A percentile compares a stretch with the other conserved stretches of the same genome.
Conservation (phyloP, 1,140 invertebrate species). For the Mizuhopecten yessoensis region DNA sequence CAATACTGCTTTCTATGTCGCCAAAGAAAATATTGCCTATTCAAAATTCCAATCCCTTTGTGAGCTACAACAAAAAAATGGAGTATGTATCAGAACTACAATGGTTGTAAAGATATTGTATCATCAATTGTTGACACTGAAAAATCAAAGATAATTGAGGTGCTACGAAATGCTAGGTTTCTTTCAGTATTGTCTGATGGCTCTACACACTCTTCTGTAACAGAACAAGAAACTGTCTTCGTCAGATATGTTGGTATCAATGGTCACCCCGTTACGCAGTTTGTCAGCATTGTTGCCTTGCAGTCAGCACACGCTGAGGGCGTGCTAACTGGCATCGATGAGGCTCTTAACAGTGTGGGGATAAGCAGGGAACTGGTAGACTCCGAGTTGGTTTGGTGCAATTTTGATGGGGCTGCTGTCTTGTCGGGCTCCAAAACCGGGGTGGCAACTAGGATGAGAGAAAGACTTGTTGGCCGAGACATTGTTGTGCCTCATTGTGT, state of each 20-base stretch:
- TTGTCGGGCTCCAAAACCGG: background rate
- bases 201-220: background rate
- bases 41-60: background rate
- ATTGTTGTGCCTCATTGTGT: constrained; percentile 41
- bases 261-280: background rate
- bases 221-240: background rate
- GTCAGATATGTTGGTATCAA: background rate
- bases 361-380: background rate
- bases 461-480: background rate
- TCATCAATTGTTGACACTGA: background rate
- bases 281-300: background rate
- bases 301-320: background rate
- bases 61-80: background rate
- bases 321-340: too few species aligned
- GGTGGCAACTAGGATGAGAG: background rate
- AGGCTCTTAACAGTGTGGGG: background rate
- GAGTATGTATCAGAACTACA: background rate
- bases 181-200: background rate
- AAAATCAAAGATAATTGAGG: background rate
- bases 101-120: background rate
- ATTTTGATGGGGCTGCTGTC: constrained; percentile 43
- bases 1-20: background rate
- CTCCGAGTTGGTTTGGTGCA: background rate
- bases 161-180: background rate
- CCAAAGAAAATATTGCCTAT: background rate